Evolutionary conservation across 2,888 invertebrate genomes (phyloP).

Genomic region (Lasioglossum oenotherae): DNA sequence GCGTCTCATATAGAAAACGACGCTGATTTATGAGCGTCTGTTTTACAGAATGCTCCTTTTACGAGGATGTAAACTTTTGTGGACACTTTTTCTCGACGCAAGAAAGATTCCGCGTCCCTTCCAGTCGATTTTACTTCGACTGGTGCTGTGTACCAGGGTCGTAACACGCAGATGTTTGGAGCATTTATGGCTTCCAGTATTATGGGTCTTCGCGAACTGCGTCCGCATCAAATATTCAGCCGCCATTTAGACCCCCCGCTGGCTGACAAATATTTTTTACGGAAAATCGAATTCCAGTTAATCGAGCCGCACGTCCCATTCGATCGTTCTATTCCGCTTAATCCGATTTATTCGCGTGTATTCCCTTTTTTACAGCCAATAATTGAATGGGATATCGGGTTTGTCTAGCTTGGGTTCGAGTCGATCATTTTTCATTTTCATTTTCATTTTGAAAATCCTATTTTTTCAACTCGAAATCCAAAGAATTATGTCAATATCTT

Average conservation of each 20-base stretch:
- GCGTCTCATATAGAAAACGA: background rate
- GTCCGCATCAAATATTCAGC: conserved; percentile 46
- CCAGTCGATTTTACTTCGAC: conserved; percentile 46
- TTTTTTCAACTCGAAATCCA: background rate
- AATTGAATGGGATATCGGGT: background rate
- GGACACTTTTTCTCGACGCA: background rate
- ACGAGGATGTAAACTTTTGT: conserved; percentile 6
- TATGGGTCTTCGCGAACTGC: conserved; percentile 75
- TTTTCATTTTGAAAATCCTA: background rate
- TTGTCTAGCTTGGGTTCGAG: background rate
- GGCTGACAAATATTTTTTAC: conserved; percentile 35
- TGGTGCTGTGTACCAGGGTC: conserved; percentile 47
- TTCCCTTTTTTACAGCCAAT: background rate
- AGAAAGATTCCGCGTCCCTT: conserved; percentile 23
- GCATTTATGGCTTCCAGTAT: conserved; percentile 76
- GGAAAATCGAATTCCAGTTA: conserved; percentile 7
- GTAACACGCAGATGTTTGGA: conserved; percentile 69
- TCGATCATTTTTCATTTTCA: background rate
- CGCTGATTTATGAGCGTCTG: background rate
- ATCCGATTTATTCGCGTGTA: background rate
- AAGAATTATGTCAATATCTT: background rate
- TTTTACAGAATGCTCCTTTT: background rate
- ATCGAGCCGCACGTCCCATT: background rate
- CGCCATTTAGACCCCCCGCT: conserved; percentile 18
- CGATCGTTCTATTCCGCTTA: background rate